Percentiles rank a stretch among this genome's conserved stretches.
Conservation (phyloP, 2,888 invertebrate genomes). For the Mythimna albipuncta region DNA sequence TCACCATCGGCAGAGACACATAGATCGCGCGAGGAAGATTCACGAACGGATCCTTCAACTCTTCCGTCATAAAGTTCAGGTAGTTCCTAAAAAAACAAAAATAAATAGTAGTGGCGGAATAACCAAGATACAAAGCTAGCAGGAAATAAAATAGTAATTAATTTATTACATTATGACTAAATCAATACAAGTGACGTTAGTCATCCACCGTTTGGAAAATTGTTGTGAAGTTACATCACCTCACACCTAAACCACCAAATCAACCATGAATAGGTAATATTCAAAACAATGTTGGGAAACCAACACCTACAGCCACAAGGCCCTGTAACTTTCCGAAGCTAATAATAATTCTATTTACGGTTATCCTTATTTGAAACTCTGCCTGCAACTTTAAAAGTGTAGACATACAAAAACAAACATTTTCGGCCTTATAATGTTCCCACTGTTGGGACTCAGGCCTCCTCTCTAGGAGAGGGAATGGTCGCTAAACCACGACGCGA, state of each 20-base stretch:
- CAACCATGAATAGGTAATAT: not conserved
- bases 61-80: conserved; percentile 98
- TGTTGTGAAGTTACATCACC: not conserved
- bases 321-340: conserved; percentile 25
- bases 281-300: conserved; percentile 17
- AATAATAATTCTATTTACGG: conserved; percentile 19
- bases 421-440: too few species aligned
- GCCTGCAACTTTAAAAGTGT: too few species aligned
- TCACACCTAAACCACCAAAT: not conserved
- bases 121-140: not conserved
- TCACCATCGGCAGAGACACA: conserved; percentile 97
- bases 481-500: too few species aligned
- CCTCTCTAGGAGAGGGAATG: too few species aligned
- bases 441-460: too few species aligned
- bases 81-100: conserved; percentile 92
- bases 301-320: conserved; percentile 13
- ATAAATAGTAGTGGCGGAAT: not conserved
- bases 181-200: not conserved
- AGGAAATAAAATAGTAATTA: too few species aligned
- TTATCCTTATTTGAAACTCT: conserved; percentile 43
- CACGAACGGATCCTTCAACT: conserved; percentile 95
- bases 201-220: not conserved
- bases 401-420: too few species aligned
- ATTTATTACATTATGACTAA: not conserved
- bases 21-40: conserved; percentile 98